These are phyloP conservation scores for Patagioenas fasciata DNA, from an alignment of 2,113 vertebrate species.

Conservation along the genomic window DNA sequence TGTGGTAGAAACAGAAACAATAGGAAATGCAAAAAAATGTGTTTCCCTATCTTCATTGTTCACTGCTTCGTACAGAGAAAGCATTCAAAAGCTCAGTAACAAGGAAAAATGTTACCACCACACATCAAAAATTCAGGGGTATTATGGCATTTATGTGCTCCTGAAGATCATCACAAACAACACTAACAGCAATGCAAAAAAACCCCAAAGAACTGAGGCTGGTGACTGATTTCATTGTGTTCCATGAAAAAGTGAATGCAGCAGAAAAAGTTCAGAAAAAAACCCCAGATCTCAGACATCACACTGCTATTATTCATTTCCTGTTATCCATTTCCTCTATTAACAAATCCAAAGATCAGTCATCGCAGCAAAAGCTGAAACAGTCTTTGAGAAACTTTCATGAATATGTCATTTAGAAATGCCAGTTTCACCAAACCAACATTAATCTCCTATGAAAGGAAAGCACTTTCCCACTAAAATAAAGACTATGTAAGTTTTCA, in stretches of 20 bases:
- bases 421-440: not conserved
- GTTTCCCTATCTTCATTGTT: not conserved
- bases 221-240: not conserved
- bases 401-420: not conserved
- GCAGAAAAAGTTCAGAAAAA: not conserved
- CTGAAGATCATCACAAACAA: not conserved
- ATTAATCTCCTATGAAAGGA: not conserved
- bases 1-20: not conserved
- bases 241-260: not conserved
- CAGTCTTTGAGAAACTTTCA: not conserved
- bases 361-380: not conserved
- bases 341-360: not conserved
- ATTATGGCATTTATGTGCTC: not conserved
- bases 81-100: not conserved
- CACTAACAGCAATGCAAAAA: not conserved
- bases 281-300: not conserved
- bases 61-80: not conserved
- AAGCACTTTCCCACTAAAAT: not conserved
- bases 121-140: not conserved
- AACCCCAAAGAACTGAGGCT: not conserved
- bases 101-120: not conserved
- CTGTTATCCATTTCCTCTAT: not conserved
- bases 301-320: not conserved
- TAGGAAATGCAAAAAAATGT: not conserved
- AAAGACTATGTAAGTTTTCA: not conserved